Base-by-base conservation (phyloP, 2,888 invertebrate genomes). In the Drosophila setosimentum region DNA sequence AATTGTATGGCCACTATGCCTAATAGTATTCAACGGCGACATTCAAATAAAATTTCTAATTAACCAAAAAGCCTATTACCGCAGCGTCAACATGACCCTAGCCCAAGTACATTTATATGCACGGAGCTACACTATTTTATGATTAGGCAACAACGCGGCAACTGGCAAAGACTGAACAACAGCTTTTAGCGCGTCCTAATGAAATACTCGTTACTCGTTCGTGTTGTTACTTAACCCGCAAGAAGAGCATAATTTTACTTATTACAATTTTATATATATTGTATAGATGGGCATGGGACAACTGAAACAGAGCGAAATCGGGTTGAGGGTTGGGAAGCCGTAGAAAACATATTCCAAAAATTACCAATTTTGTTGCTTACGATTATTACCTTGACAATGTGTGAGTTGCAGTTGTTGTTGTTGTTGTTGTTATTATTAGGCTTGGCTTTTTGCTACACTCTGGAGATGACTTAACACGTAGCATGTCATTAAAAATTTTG, bases 401-500 rank as follows among this genome's bases (percentile, higher is more conserved):
- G 75, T 58, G 69, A 60, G 61, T 64, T 67, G 80, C 67, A 76
- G 48, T 51, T 42, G 51, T 60, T 66, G 49, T 40, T 54, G 63
- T 21, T 68, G 27, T 45, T 57, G 49, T 55, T 66, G 66, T 69
- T 71, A 66, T 74, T 75, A 81, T 83, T 83, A 78, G 89, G 87
- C 78, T 65, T 72, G 65, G 54, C 67, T 73, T 65, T 84, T 87
- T 88, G 89, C 75, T 79, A 86, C 88, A 88, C 90, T 90, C 90
- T 82, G 83, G 87, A 87, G 87, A 87, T 90, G 90, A 86, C 90
- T 87, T 87, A 81, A 90, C 89, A 90, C 87, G 90, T 90, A 90
- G 87, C 82, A 89, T 89, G 87, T 90, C 87, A 87, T 87, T 90
- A 88, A 87, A 89, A 90, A 90, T 88, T 87, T 86, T 75, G 79